Evolutionary conservation across 2,888 invertebrate genomes (phyloP), one percentile per base, ranked within the genome.

Genomic region (Spodoptera exigua): DNA sequence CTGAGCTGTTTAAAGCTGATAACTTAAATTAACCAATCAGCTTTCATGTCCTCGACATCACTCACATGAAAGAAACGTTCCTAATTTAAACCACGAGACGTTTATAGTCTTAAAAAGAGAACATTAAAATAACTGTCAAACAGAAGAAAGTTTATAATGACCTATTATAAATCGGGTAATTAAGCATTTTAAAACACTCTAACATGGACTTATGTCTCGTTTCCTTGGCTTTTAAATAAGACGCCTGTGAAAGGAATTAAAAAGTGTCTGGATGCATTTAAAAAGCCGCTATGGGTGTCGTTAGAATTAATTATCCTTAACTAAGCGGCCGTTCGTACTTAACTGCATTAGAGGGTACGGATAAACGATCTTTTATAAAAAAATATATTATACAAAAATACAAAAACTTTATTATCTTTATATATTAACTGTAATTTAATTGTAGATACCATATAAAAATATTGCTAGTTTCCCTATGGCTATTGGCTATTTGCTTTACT

Each of bases 141-240:
- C 72, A 72, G 71, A 59, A 70, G 71, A 78, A 67, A 66, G 67
- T 75, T 77, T 72, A 65, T 77, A 83, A 79, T 76, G 80, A 82
- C 78, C 76, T 78, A 82, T 82, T 87, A 89, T 84, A 85, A 89
- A 89, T 89, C 82, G 83, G 77, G 81, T 72, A 85, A 89, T 89
- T 89, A 89, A 87, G 81, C 76, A 82, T 79, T 81, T 79, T 84
- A 82, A 75, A 83, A 79, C 76, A 74, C 74, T 81, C 77, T 82
- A 87, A 85, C 81, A 82, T 84, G 76, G 80, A 89, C 84, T 85
- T 87, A 89, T 87, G 88, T 79, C 69, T 73, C 80, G 79, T 84
- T 88, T 89, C 89, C 87, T 84, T 76, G 68, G 74, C 78, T 81
- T 84, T 82, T 84, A 86, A 90, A 86, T 84, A 84, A 83, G 82